Percentiles rank a stretch among this genome's conserved stretches.
These are phyloP conservation scores for Urosaurus nigricauda DNA, from an alignment of 2,797 vertebrate genomes.

Conservation along the genomic window DNA sequence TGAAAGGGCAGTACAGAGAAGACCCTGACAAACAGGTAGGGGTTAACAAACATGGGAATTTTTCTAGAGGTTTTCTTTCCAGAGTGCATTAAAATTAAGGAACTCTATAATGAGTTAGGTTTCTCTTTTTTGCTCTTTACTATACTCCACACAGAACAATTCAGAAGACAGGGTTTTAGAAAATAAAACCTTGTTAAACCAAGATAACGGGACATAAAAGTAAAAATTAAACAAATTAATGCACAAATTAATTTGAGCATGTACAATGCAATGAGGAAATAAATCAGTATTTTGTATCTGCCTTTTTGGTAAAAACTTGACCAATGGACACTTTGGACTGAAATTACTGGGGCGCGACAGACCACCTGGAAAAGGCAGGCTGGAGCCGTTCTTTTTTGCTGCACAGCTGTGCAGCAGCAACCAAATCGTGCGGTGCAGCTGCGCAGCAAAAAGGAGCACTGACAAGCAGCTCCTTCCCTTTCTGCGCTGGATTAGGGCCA, in stretches of 20 bases:
- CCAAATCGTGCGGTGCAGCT: no score
- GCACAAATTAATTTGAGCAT: not conserved
- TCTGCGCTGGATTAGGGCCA: no score
- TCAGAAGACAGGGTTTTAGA: not conserved
- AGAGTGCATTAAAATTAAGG: slow-evolving; percentile 38
- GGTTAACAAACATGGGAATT: not conserved
- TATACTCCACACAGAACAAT: not conserved
- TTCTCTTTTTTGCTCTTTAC: slow-evolving; percentile 4
- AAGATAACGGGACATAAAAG: not conserved
- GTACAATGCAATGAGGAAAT: not conserved
- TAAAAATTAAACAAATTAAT: no score
- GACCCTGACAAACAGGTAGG: not conserved
- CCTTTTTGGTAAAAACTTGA: not conserved
- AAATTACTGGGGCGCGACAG: no score
- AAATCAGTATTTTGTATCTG: not conserved
- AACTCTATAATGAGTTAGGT: not conserved
- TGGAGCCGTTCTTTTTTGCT: no score
- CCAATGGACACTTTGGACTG: not conserved
- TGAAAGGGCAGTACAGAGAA: slow-evolving; percentile 32
- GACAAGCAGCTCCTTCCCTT: no score
- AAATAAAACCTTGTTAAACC: slow-evolving; percentile 9
- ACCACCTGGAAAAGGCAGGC: no score
- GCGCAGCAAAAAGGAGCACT: no score
- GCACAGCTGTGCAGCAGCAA: no score
- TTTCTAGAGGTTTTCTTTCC: slow-evolving; percentile 23